Base-by-base conservation (phyloP, 2,113 vertebrate genomes). In the Acanthisitta chloris region DNA sequence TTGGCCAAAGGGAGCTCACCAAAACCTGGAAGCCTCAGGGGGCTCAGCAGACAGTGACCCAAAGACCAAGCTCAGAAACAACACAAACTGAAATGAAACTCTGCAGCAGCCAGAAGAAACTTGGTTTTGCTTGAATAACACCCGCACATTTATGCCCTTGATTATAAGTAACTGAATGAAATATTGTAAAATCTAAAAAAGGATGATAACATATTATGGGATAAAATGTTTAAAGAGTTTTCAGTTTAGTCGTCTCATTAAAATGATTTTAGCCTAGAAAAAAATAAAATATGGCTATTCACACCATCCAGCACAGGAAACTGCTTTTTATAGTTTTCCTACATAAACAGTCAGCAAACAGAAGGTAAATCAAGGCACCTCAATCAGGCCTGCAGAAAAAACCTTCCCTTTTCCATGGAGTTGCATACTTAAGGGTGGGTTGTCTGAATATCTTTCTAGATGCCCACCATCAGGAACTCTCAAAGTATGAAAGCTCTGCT, bases 1-100 rank as follows among this genome's bases (percentile, higher is more conserved):
- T 81, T 85, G 78, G 52, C 77, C 86, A 94, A 72, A 59, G 73
- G 48, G 83, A 84, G 33, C 64, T 87, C 45, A 74, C 46, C 48
- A 66, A 67, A 76, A 81, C 48, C 36, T 52, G 52, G 62, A 81
- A 36, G 43, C 4, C n/a, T 74, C 28, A 8, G 16, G 48, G 31
- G 76, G 9, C 14, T 92, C 38, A 58, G 51, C 3, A 1, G 65
- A 46, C 24, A 54, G 52, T 42, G 36, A 72, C 57, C 36, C 71
- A 61, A 19, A 94, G n/a, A 21, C 59, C 90, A 46, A 83, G 51
- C 59, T 71, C 46, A 71, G 58, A 78, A 86, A 70, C 34, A 90
- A 21, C 25, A 40, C 23, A 34, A 85, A 76, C 33, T 5, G 3
- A 49, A 74, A 49, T 36, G 4, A 80, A 90, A 65, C 18, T 57